phyloP scores from a whole-genome alignment of 2,888 invertebrate species.

The Dusona sp. region DNA sequence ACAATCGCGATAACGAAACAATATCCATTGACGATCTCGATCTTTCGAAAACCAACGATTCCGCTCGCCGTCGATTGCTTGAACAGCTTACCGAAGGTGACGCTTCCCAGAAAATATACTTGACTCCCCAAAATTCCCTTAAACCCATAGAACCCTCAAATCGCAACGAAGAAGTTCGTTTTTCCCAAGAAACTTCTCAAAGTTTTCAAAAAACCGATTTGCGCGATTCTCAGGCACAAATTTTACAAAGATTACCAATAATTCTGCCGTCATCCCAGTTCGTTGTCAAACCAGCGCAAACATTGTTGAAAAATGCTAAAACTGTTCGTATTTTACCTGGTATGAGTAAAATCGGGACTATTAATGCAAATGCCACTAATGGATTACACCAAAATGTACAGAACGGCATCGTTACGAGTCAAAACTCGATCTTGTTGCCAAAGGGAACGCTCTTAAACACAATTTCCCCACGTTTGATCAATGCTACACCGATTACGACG shows the following conservation, averaged over 20 bases:
- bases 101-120: conserved; percentile 35
- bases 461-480: conserved; percentile 77
- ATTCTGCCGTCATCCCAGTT: conserved; percentile 80
- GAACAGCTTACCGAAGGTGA: conserved; percentile 24
- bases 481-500: conserved; percentile 77
- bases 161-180: not conserved
- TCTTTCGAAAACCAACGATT: conserved; percentile 16
- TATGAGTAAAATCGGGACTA: conserved; percentile 69
- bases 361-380: conserved; percentile 42
- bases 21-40: conserved; percentile 51
- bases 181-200: conserved; percentile 57
- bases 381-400: conserved; percentile 53
- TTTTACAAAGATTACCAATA: conserved; percentile 76
- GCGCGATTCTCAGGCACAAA: conserved; percentile 75
- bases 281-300: conserved; percentile 79
- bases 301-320: conserved; percentile 76
- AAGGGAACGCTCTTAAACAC: conserved; percentile 77
- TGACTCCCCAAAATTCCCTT: conserved; percentile 26
- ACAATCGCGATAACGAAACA: conserved; percentile 37
- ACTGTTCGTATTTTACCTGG: conserved; percentile 77
- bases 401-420: conserved; percentile 59
- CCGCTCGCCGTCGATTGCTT: conserved; percentile 9
- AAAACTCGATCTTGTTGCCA: conserved; percentile 78
- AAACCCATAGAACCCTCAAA: not conserved
- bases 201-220: conserved; percentile 65